These are phyloP conservation scores for Drosophila quinaria DNA, from an alignment of 2,888 invertebrate genomes.

Conservation along the genomic window DNA sequence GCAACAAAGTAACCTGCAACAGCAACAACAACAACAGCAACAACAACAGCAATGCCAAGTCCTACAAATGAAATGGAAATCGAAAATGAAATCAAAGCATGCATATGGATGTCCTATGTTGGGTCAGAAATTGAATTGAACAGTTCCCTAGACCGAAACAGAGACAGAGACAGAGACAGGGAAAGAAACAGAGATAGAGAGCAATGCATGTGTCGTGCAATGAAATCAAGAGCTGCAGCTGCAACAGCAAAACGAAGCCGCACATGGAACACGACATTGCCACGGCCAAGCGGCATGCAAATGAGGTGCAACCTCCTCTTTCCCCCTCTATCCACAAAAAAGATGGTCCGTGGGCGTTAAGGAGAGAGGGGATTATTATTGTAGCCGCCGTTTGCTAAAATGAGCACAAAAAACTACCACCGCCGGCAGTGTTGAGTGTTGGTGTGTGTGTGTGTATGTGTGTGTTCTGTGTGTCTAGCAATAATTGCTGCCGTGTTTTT, in stretches of 20 bases:
- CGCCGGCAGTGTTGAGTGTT: slow-evolving; percentile 30
- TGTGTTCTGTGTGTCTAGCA: slow-evolving; percentile 49
- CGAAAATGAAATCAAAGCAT: slow-evolving; percentile 79
- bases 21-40: slow-evolving; percentile 15
- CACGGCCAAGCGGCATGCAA: slow-evolving; percentile 67
- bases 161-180: background rate
- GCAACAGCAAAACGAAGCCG: slow-evolving; percentile 41
- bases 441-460: slow-evolving; percentile 15
- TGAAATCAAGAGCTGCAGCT: slow-evolving; percentile 27
- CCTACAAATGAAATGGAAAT: slow-evolving; percentile 79
- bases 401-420: slow-evolving; percentile 54
- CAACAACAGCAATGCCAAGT: slow-evolving; percentile 31
- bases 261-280: slow-evolving; percentile 67
- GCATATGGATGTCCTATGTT: slow-evolving; percentile 67
- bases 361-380: slow-evolving; percentile 64
- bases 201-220: slow-evolving; percentile 12
- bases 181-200: background rate
- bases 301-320: slow-evolving; percentile 47
- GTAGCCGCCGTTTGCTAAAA: slow-evolving; percentile 63
- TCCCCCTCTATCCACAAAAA: slow-evolving; percentile 6
- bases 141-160: slow-evolving; percentile 6
- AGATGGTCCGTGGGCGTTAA: slow-evolving; percentile 46
- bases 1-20: slow-evolving; percentile 32
- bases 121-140: slow-evolving; percentile 21
- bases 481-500: slow-evolving; percentile 70